These are phyloP conservation scores for Colaptes auratus DNA, from an alignment of 2,113 vertebrate genomes.

Conservation along the genomic window DNA sequence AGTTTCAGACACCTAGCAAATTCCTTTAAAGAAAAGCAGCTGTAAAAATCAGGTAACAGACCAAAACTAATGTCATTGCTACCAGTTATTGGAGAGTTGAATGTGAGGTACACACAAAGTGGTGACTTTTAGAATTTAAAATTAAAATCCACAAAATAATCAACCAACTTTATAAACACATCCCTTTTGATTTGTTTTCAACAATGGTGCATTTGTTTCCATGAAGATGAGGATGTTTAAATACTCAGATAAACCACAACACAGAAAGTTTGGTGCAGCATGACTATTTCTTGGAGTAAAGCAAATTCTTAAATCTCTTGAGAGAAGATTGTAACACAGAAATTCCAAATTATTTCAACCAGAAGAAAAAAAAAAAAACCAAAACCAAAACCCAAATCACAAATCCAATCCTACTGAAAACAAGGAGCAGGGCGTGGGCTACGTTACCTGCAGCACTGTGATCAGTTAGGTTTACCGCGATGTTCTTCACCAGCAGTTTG, in stretches of 20 bases:
- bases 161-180: not conserved
- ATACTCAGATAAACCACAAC: not conserved
- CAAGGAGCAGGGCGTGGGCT: fast-evolving
- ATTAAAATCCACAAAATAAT: not conserved
- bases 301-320: not conserved
- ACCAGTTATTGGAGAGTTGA: not conserved
- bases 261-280: not conserved
- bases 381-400: too few species aligned
- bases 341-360: not conserved
- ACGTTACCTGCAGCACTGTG: slow-evolving; percentile 81
- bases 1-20: not conserved
- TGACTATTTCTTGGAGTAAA: not conserved
- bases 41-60: not conserved
- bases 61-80: not conserved
- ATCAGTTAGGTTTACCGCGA: slow-evolving; percentile 71
- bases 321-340: not conserved
- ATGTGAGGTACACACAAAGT: not conserved
- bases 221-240: not conserved
- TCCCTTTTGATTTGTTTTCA: not conserved
- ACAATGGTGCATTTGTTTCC: not conserved
- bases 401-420: not conserved
- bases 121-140: not conserved
- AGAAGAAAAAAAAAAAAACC: not conserved
- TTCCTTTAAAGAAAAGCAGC: not conserved
- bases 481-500: slow-evolving; percentile 90